Evolutionary conservation across 2,797 vertebrate genomes (phyloP), one percentile per base, ranked within the genome.

Genomic region (Stomatorhinus walkeri): DNA sequence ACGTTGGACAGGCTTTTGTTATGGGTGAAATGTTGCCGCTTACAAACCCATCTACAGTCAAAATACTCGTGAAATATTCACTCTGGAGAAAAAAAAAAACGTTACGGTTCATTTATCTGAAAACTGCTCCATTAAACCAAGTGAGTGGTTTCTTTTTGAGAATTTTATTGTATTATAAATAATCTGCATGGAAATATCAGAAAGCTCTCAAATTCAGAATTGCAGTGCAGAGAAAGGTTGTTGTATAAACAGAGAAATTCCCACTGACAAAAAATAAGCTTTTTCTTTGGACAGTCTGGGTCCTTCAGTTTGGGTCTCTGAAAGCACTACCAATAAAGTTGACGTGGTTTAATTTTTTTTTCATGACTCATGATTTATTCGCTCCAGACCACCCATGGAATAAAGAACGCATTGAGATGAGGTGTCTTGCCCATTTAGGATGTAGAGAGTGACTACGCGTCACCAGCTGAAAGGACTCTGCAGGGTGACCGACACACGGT

Each of bases 131-230:
- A 43, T 56, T 87, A 56, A 87, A 52, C 14, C 52, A 36, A 52
- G 49, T 56, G 24, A 56, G 85, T 87, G 52, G 14, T 87, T 81
- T 46, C 40, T 81, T 46, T 19, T 81, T n/a, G 36, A 59, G 32
- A 32, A 59, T 87, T 87, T 56, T 56, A 51, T 56, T 56, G 24
- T 51, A 85, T 51, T 59, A 36, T 87, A 59, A 87, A 87, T 87
- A 51, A 87, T 87, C 40, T 87, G 56, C 85, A 87, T 19, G 8
- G 16, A 16, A 87, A 87, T 19, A 87, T 56, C 85, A 87, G 52
- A 87, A 22, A 85, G 22, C 24, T 4, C 49, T 7, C 22, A 52
- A 40, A n/a, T 28, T 28, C 10, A 40, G 6, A 56, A 32, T 16
- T 19, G 32, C 52, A 56, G 52, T 1, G 49, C 28, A 56, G 85